A percentile compares a stretch with the other conserved stretches of the same genome.
Evolutionary conservation across 2,113 vertebrate genomes (phyloP).

Genomic region (Psittacula cyanocephala): DNA sequence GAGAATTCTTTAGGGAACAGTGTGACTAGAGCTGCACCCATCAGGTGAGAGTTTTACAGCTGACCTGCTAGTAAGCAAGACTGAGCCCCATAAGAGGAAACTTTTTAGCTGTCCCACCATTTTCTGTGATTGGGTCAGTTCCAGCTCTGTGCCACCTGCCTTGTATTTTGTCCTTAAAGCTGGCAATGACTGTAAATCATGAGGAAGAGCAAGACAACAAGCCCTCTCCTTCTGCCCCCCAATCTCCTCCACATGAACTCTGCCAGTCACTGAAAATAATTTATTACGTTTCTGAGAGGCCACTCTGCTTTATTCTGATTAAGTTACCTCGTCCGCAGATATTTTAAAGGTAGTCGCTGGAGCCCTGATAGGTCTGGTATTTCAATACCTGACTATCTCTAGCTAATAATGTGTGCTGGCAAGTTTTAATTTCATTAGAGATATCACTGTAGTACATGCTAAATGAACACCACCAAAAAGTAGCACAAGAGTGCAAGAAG

Average conservation of each 20-base stretch:
- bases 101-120: neutral
- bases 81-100: neutral
- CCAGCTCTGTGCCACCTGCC: neutral
- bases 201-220: neutral
- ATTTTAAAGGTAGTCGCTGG: neutral
- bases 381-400: constrained; percentile 20
- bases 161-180: neutral
- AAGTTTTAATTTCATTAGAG: constrained; percentile 57
- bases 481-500: constrained; percentile 68
- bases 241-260: neutral
- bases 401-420: constrained; percentile 23
- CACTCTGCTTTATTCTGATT: neutral
- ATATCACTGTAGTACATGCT: constrained; percentile 36
- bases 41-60: neutral
- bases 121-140: neutral
- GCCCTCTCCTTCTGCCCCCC: rapidly evolving
- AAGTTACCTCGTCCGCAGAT: neutral
- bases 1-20: neutral
- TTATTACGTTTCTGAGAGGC: neutral
- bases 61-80: neutral
- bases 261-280: neutral
- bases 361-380: neutral
- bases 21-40: neutral
- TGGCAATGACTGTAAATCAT: rapidly evolving
- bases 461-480: constrained; percentile 66